A percentile compares a stretch with the other conserved stretches of the same genome.
Conservation (phyloP, 2,113 vertebrate species). For the Pundamilia nyererei region DNA sequence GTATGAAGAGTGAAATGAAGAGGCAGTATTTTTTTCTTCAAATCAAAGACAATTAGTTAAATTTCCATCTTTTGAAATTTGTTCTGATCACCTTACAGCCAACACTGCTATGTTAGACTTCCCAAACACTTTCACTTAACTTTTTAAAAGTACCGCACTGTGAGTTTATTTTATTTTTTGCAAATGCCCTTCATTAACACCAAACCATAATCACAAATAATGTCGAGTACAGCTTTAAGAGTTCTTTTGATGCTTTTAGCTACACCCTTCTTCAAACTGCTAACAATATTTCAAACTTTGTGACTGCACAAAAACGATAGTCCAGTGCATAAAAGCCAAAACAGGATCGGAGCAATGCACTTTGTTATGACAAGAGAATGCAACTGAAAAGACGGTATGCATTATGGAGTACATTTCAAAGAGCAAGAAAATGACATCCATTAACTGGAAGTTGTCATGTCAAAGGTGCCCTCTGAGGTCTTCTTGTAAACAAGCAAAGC, state of each 20-base stretch:
- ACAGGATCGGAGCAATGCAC: background rate
- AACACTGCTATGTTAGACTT: background rate
- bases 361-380: background rate
- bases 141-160: background rate
- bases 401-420: background rate
- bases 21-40: background rate
- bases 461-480: background rate
- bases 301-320: background rate
- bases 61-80: background rate
- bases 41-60: background rate
- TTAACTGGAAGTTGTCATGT: background rate
- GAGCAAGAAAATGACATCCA: background rate
- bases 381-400: background rate
- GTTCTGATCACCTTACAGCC: background rate
- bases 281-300: background rate
- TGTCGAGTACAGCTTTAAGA: background rate
- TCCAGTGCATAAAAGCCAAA: background rate
- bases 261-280: background rate
- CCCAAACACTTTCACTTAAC: background rate
- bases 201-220: background rate
- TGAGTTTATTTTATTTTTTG: background rate
- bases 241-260: background rate
- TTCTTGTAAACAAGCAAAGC: background rate
- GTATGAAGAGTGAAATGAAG: background rate
- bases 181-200: background rate